These are phyloP conservation scores for Athrips mouffetella DNA, from an alignment of 2,888 invertebrate genomes.

Conservation along the genomic window DNA sequence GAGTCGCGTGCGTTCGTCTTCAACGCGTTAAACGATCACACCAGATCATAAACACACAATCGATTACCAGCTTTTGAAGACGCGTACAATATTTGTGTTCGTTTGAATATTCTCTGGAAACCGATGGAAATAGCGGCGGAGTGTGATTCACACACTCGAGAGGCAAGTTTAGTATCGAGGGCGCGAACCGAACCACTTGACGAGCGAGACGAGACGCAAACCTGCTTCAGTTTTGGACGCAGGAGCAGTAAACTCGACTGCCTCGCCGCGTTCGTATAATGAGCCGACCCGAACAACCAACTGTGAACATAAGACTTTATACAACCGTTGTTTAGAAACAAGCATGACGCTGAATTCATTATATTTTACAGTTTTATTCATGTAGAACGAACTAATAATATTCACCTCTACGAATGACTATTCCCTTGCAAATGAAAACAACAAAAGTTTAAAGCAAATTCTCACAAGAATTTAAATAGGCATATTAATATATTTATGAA, in stretches of 20 bases:
- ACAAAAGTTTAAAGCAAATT: background rate
- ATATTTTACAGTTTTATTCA: background rate
- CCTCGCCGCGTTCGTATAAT: too few species aligned
- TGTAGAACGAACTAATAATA: background rate
- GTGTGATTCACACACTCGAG: slow-evolving; percentile 6
- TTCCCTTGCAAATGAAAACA: background rate
- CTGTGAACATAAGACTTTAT: background rate
- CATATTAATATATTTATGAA: background rate
- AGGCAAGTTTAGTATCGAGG: background rate
- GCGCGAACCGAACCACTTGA: background rate
- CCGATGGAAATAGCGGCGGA: background rate
- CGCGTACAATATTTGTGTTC: too few species aligned
- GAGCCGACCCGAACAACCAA: too few species aligned
- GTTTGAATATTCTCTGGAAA: too few species aligned
- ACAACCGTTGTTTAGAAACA: background rate
- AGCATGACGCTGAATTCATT: background rate
- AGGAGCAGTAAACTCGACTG: too few species aligned
- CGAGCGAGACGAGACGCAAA: background rate
- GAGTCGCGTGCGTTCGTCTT: slow-evolving; percentile 3
- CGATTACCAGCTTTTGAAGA: too few species aligned
- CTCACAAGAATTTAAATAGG: background rate
- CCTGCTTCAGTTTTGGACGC: slow-evolving; percentile 3
- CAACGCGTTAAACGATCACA: too few species aligned
- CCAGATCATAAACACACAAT: too few species aligned
- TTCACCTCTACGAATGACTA: background rate